Percentiles rank a stretch among this genome's conserved stretches.
These are phyloP conservation scores for Aleiodes leptofemur DNA, from an alignment of 2,888 invertebrate genomes.

Conservation along the genomic window DNA sequence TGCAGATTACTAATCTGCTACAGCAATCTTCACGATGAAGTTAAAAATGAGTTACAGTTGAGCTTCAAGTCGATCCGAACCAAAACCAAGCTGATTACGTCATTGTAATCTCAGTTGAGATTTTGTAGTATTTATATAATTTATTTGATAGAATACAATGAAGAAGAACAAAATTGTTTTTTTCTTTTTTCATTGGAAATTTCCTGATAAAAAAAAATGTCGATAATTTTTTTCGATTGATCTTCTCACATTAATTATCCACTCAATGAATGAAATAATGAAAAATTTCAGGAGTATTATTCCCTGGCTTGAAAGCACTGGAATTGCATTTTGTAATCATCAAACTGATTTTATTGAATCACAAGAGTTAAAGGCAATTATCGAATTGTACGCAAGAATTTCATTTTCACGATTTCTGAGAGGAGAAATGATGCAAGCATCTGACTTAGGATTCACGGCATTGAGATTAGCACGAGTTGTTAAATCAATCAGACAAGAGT, in stretches of 20 bases:
- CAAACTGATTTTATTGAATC: slow-evolving; percentile 71
- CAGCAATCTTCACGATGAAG: too few species aligned
- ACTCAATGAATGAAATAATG: not conserved
- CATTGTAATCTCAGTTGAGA: too few species aligned
- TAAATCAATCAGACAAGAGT: slow-evolving; percentile 64
- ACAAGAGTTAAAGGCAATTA: slow-evolving; percentile 75
- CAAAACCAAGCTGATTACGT: too few species aligned
- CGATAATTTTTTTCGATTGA: not conserved
- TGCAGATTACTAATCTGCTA: too few species aligned
- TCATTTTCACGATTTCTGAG: slow-evolving; percentile 74
- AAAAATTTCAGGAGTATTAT: slow-evolving; percentile 60
- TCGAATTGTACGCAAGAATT: slow-evolving; percentile 74
- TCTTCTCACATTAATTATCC: not conserved
- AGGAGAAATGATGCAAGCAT: slow-evolving; percentile 70
- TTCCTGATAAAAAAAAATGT: too few species aligned
- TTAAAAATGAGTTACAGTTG: too few species aligned
- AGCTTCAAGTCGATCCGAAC: too few species aligned
- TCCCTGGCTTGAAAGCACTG: slow-evolving; percentile 72
- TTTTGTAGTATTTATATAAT: too few species aligned
- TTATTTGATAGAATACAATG: too few species aligned
- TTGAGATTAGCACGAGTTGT: slow-evolving; percentile 71
- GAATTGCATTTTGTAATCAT: slow-evolving; percentile 73
- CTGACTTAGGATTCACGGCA: slow-evolving; percentile 73
- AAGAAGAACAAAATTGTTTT: too few species aligned
- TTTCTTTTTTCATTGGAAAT: too few species aligned